Percentiles rank a stretch among this genome's conserved stretches.
Conservation (phyloP, 2,797 vertebrate species). For the Phrynocephalus forsythii region DNA sequence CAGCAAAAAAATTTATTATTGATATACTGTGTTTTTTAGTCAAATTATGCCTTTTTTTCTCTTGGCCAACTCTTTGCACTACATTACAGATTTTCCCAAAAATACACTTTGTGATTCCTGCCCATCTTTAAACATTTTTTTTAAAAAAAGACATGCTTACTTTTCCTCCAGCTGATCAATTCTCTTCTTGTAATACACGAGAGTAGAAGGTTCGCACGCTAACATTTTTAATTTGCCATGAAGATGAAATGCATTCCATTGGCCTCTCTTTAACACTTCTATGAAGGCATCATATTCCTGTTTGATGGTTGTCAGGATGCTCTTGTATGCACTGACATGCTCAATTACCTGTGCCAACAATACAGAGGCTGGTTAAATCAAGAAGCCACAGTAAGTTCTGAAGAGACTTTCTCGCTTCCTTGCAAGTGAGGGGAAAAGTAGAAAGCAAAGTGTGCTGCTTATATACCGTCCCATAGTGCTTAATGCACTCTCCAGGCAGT, state of each 20-base stretch:
- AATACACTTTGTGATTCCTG: neutral
- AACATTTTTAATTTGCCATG: constrained; percentile 70
- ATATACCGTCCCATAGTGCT: too few relatives aligned
- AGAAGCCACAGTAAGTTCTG: too few relatives aligned
- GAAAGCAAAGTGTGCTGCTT: too few relatives aligned
- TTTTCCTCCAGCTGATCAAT: constrained; percentile 76
- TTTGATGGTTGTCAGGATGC: constrained; percentile 80
- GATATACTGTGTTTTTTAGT: too few relatives aligned
- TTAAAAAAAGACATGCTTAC: constrained; percentile 64
- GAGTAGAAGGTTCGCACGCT: constrained; percentile 68
- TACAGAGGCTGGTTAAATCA: neutral
- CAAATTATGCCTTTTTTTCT: too few relatives aligned
- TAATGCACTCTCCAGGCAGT: too few relatives aligned
- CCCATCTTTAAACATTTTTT: neutral
- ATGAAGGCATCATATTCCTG: constrained; percentile 80
- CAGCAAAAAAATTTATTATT: too few relatives aligned
- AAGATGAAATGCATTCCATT: constrained; percentile 60
- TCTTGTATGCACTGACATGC: constrained; percentile 73
- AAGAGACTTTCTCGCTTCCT: neutral
- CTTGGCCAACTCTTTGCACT: too few relatives aligned
- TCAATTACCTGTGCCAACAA: constrained; percentile 78
- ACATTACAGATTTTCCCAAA: neutral
- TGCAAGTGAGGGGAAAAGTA: too few relatives aligned
- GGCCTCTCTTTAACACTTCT: constrained; percentile 71
- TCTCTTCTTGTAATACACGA: constrained; percentile 74